Percentiles rank a stretch among this genome's conserved stretches.
Evolutionary conservation across 2,797 vertebrate genomes (phyloP).

Genomic region (Amphiprion clarkii): DNA sequence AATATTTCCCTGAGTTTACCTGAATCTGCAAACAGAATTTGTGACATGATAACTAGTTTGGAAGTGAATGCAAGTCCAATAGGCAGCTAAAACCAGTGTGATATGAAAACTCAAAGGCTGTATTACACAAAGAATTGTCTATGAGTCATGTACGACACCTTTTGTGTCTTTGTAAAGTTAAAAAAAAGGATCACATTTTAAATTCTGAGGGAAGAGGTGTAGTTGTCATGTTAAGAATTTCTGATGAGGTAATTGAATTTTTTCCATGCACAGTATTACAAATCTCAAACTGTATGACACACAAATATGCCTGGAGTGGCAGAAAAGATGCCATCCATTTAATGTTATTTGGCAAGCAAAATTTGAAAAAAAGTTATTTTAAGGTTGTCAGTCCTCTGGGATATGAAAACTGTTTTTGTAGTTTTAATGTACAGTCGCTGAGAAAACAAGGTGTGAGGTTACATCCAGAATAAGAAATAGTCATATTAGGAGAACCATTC

Average conservation of each 20-base stretch:
- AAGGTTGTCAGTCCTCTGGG: not conserved
- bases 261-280: no score
- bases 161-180: not conserved
- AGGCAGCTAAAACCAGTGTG: not conserved
- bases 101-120: not conserved
- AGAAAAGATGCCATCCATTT: not conserved
- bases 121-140: not conserved
- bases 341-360: not conserved
- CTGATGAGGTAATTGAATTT: not conserved
- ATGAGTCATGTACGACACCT: not conserved
- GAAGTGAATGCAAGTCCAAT: not conserved
- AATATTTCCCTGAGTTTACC: not conserved
- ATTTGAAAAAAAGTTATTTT: slow-evolving; percentile 19
- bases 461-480: slow-evolving; percentile 31
- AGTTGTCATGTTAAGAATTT: not conserved
- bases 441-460: not conserved
- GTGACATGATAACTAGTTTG: not conserved
- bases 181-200: not conserved
- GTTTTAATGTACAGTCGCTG: not conserved
- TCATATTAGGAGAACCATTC: slow-evolving; percentile 23
- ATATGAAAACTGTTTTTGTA: not conserved
- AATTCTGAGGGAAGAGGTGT: not conserved
- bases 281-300: not conserved
- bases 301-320: not conserved
- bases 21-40: not conserved